Evolutionary conservation across 2,888 invertebrate species (phyloP).

Genomic region (Hemicrepidius hirtus): DNA sequence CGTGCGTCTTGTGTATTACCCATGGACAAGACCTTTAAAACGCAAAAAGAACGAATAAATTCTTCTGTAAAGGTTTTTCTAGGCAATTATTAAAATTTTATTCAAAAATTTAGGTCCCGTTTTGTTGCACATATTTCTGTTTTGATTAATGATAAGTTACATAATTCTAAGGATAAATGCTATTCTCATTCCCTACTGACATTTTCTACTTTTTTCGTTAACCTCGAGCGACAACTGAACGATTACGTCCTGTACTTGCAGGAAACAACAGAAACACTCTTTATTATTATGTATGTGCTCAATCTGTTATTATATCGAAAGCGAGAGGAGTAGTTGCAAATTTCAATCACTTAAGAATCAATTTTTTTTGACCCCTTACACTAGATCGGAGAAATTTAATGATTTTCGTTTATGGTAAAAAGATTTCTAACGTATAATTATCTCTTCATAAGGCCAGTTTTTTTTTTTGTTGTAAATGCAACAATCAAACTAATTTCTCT

Average conservation of each 20-base stretch:
- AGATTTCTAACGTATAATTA: constrained; percentile 20
- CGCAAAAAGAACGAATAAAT: too few species aligned
- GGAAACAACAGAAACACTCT: not conserved
- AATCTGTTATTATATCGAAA: constrained; percentile 1
- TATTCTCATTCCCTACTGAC: not conserved
- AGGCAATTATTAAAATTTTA: not conserved
- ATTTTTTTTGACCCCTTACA: not conserved
- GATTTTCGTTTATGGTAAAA: constrained; percentile 9
- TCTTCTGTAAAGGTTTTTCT: not conserved
- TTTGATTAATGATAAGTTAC: not conserved
- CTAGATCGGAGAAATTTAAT: not conserved
- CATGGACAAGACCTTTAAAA: too few species aligned
- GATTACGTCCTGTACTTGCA: constrained; percentile 6
- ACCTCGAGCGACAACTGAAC: constrained; percentile 9
- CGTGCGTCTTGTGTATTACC: too few species aligned
- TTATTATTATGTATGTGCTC: not conserved
- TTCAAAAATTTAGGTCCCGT: not conserved
- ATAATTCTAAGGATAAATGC: not conserved
- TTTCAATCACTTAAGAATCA: not conserved
- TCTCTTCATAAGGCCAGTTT: not conserved
- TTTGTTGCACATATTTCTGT: not conserved
- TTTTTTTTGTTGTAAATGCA: constrained; percentile 2
- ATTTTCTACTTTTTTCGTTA: not conserved
- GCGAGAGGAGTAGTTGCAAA: constrained; percentile 1
- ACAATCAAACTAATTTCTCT: constrained; percentile 8